A percentile compares a stretch with the other conserved stretches of the same genome.
phyloP scores from a whole-genome alignment of 2,797 vertebrate species.

The Phalanger gymnotis region DNA sequence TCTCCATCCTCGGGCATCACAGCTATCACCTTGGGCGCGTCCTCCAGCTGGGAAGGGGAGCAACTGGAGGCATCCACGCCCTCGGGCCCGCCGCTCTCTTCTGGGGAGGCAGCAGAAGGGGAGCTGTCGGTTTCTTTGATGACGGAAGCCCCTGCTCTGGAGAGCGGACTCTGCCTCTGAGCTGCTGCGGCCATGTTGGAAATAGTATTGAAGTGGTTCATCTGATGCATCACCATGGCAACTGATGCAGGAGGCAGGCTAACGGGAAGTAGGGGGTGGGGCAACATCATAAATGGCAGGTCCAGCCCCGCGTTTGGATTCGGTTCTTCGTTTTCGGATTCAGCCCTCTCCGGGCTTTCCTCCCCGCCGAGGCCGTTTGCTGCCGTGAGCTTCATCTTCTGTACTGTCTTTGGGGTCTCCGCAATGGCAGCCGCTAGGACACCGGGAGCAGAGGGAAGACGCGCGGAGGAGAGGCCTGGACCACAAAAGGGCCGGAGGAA shows the following conservation, averaged over 20 bases:
- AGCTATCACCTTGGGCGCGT: neutral
- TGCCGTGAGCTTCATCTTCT: neutral
- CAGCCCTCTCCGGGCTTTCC: neutral
- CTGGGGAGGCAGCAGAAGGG: neutral
- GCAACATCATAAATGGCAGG: neutral
- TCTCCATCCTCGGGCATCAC: neutral
- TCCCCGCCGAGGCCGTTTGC: neutral
- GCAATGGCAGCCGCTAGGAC: neutral
- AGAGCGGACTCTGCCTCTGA: neutral
- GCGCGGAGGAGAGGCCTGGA: neutral
- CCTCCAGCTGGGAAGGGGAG: neutral
- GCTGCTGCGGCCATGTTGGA: neutral
- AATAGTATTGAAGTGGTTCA: neutral
- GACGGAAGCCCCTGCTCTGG: neutral
- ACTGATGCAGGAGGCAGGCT: neutral
- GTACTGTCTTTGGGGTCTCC: neutral
- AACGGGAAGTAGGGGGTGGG: neutral
- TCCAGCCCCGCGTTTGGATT: neutral
- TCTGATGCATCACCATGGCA: conserved; percentile 6
- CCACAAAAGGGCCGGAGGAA: neutral
- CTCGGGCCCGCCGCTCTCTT: neutral
- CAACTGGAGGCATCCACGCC: neutral
- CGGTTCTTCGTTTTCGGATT: neutral
- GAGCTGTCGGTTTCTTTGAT: neutral
- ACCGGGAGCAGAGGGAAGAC: neutral